Conservation (phyloP, 2,888 invertebrate species). For the Mechanitis messenoides region DNA sequence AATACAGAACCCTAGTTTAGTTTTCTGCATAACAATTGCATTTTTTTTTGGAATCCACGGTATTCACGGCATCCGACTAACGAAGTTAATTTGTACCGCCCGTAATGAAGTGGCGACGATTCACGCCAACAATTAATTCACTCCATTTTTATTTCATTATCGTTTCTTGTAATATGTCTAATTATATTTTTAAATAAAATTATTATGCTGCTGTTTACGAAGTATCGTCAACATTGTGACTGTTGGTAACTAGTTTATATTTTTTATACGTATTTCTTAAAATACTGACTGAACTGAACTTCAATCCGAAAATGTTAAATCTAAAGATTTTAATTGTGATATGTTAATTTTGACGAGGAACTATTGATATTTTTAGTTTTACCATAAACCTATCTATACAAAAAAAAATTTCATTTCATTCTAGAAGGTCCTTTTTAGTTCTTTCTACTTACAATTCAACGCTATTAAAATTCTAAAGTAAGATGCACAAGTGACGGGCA, state of each 20-base stretch:
- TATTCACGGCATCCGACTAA: constrained; percentile 49
- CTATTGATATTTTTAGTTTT: too few relatives aligned
- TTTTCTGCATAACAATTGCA: constrained; percentile 1
- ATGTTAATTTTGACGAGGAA: too few relatives aligned
- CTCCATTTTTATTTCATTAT: constrained; percentile 36
- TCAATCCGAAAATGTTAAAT: too few relatives aligned
- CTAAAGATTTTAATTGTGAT: too few relatives aligned
- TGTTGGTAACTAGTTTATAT: not conserved
- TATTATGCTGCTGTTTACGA: too few relatives aligned
- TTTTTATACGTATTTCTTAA: too few relatives aligned
- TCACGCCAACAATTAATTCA: constrained; percentile 39
- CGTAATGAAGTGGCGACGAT: constrained; percentile 41
- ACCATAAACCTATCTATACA: not conserved
- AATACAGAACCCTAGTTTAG: not conserved
- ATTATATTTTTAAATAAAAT: not conserved
- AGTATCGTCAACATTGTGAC: not conserved
- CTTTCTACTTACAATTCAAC: not conserved
- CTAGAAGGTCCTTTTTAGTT: not conserved
- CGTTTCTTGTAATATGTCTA: constrained; percentile 14
- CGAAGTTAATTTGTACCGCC: constrained; percentile 51
- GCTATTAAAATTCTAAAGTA: constrained; percentile 4
- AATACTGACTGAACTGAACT: too few relatives aligned
- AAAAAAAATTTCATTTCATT: not conserved
- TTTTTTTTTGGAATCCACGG: constrained; percentile 18
- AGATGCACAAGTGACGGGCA: constrained; percentile 46